phyloP scores from a whole-genome alignment of 2,113 vertebrate species.

The Cyprinodon tularosa region DNA sequence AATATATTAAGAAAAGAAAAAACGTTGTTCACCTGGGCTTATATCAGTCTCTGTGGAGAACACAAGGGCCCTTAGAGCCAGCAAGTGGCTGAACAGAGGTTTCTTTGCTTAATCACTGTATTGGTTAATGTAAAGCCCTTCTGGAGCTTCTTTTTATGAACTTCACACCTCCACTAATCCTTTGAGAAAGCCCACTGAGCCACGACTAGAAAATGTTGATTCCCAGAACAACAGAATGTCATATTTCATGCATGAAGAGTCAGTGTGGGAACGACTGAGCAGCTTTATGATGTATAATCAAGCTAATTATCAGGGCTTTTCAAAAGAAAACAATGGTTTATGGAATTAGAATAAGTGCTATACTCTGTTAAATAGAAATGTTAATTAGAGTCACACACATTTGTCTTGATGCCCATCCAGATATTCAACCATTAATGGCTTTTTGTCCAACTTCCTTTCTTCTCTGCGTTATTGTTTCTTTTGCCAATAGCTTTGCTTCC shows the following conservation, averaged over 20 bases:
- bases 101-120: constrained; percentile 18
- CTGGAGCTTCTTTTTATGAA: neutral
- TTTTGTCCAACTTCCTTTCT: neutral
- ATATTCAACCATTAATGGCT: neutral
- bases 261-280: neutral
- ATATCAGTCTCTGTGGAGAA: neutral
- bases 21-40: neutral
- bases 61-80: neutral
- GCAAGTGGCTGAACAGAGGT: constrained; percentile 19
- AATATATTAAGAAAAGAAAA: too few relatives aligned
- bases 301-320: constrained; percentile 21
- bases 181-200: constrained; percentile 26
- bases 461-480: neutral
- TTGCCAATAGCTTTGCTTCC: neutral
- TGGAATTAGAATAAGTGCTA: neutral
- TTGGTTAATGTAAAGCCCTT: constrained; percentile 28
- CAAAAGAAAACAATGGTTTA: neutral
- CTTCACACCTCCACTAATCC: constrained; percentile 32
- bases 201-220: constrained; percentile 7
- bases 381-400: neutral
- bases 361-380: neutral
- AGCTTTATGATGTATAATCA: constrained; percentile 14
- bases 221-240: constrained; percentile 21
- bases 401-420: neutral
- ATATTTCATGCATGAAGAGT: constrained; percentile 22